phyloP scores from a whole-genome alignment of 1,140 invertebrate genomes.

The Lepidurus packardi region DNA sequence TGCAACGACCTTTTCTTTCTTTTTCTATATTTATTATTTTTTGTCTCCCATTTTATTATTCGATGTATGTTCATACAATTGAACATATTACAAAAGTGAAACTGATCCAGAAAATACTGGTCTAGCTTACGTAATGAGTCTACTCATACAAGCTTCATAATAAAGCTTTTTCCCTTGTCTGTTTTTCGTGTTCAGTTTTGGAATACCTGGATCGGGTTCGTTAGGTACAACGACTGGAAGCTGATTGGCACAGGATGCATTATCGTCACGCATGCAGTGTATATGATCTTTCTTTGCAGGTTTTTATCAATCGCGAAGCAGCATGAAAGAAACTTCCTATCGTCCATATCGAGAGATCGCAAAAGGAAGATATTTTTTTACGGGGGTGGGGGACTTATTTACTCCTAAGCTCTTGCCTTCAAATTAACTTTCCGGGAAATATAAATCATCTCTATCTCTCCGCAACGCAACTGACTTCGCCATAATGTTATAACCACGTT shows the following conservation, averaged over 20 bases:
- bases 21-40: not conserved
- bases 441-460: too few species aligned
- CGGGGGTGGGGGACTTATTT: too few species aligned
- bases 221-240: not conserved
- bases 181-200: not conserved
- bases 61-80: not conserved
- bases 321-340: not conserved
- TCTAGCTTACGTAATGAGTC: not conserved
- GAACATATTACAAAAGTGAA: not conserved
- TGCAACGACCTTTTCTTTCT: not conserved
- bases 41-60: too few species aligned
- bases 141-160: not conserved
- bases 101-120: not conserved
- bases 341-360: too few species aligned
- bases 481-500: too few species aligned
- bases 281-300: not conserved
- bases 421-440: too few species aligned
- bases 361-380: too few species aligned
- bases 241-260: not conserved
- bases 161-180: not conserved
- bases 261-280: not conserved
- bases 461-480: too few species aligned
- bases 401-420: too few species aligned
- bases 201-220: not conserved
- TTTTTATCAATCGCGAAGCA: not conserved